Evolutionary conservation across 2,888 invertebrate species (phyloP).

Genomic region (Agrochola lychnidis): DNA sequence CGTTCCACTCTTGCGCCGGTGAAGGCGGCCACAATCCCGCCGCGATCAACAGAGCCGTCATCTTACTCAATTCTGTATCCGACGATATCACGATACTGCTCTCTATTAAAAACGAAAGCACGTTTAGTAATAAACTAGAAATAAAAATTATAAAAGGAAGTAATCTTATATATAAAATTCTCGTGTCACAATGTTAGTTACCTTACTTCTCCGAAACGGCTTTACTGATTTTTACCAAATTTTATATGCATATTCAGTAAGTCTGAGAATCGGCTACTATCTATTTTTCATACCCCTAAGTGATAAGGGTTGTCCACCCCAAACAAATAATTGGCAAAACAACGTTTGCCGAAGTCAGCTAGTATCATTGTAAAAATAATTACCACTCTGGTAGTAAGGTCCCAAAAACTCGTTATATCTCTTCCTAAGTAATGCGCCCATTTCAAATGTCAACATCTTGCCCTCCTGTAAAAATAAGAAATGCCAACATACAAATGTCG

Average conservation of each 20-base stretch:
- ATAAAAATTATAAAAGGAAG: background rate
- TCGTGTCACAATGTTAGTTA: too few relatives aligned
- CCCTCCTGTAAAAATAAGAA: constrained; percentile 85
- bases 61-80: constrained; percentile 94
- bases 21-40: constrained; percentile 93
- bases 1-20: constrained; percentile 87
- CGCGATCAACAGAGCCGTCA: constrained; percentile 93
- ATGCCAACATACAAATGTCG: constrained; percentile 28
- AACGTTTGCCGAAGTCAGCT: too few relatives aligned
- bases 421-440: constrained; percentile 90
- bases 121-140: background rate
- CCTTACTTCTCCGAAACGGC: too few relatives aligned
- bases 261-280: too few relatives aligned
- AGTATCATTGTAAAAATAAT: constrained; percentile 32
- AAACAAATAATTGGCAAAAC: too few relatives aligned
- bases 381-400: constrained; percentile 84
- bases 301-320: too few relatives aligned
- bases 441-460: constrained; percentile 89
- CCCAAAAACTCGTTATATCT: constrained; percentile 89
- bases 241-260: too few relatives aligned
- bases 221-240: too few relatives aligned
- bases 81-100: constrained; percentile 91
- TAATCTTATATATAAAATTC: too few relatives aligned
- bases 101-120: constrained; percentile 65
- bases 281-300: too few relatives aligned